Base-by-base conservation (phyloP, 2,797 vertebrate species). In the Oryzias dopingdopingensis region DNA sequence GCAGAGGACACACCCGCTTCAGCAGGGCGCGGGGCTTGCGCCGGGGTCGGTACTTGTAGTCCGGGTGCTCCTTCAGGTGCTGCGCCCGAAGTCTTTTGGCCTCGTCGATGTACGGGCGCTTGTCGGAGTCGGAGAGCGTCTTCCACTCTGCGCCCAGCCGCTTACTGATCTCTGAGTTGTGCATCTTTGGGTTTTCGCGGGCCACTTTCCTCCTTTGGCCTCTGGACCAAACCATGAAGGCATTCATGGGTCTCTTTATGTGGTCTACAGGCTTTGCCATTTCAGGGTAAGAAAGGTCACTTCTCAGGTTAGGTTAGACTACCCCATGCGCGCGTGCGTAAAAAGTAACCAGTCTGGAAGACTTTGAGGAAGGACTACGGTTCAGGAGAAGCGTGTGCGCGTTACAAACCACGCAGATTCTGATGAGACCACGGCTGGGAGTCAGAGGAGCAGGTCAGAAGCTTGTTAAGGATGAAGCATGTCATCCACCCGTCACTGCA, bases 101-200 rank as follows among this genome's bases (percentile, higher is more conserved):
- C 89, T 98, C 96, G 71, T 98, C 96, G 74, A 98, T 98, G 92
- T 94, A 98, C 51, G 96, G 96, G 79, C 95, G 90, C 72, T 98
- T 98, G 80, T 98, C 94, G 10, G 93, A 85, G 88, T 98, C 96
- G 29, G 94, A 93, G 63, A 98, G 91, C 83, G 94, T 92, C 88
- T 98, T 98, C 96, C 96, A 98, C 91, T 96, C 94, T 7, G 94
- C 94, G 52, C 96, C 96, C 59, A 98, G 94, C 64, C 96, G 87
- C 85, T 98, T 98, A 88, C 94, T 96, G 91, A 98, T 98, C 81
- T 98, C 96, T 1, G 96, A 97, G 92, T 98, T 98, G 93, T 98
- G 96, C 96, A 98, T 98, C 89, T 98, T 98, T 48, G 96, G 96
- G 89, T 98, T 96, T 76, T 98, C 95, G 83, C 95, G 93, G 63